These are phyloP conservation scores for Tokudaia muenninki DNA, from an alignment of 2,797 vertebrate genomes.

Conservation along the genomic window DNA sequence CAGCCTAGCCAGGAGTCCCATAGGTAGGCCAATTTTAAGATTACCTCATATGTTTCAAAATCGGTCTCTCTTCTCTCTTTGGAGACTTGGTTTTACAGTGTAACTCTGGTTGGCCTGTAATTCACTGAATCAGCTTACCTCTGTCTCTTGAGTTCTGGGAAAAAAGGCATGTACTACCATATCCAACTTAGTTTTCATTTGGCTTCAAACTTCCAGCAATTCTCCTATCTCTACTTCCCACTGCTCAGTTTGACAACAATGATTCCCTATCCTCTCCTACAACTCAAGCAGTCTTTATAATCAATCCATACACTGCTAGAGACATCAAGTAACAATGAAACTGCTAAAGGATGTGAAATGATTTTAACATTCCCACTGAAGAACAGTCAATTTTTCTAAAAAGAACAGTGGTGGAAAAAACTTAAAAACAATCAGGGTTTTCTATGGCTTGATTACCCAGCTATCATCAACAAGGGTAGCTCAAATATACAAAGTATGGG, in stretches of 20 bases:
- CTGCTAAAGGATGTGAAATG: constrained; percentile 32
- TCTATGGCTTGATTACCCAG: constrained; percentile 4
- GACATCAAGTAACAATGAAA: constrained; percentile 21
- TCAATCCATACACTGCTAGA: neutral
- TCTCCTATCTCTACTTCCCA: neutral
- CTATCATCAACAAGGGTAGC: neutral
- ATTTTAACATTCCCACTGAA: neutral
- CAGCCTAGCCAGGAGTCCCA: neutral
- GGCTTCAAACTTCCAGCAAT: neutral
- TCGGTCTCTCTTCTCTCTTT: neutral
- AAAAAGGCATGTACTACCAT: neutral
- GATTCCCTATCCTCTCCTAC: constrained; percentile 10
- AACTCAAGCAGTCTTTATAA: constrained; percentile 7
- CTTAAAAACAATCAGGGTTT: neutral
- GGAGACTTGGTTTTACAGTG: neutral
- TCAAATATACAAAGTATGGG: neutral
- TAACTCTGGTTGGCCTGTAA: neutral
- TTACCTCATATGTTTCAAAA: neutral
- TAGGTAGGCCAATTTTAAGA: neutral
- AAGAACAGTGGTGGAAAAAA: neutral
- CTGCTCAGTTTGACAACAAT: neutral
- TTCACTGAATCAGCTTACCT: neutral
- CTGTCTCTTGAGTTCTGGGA: neutral
- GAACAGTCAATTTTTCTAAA: neutral
- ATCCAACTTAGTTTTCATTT: neutral